Evolutionary conservation across 2,113 vertebrate genomes (phyloP).

Genomic region (Kryptolebias marmoratus): DNA sequence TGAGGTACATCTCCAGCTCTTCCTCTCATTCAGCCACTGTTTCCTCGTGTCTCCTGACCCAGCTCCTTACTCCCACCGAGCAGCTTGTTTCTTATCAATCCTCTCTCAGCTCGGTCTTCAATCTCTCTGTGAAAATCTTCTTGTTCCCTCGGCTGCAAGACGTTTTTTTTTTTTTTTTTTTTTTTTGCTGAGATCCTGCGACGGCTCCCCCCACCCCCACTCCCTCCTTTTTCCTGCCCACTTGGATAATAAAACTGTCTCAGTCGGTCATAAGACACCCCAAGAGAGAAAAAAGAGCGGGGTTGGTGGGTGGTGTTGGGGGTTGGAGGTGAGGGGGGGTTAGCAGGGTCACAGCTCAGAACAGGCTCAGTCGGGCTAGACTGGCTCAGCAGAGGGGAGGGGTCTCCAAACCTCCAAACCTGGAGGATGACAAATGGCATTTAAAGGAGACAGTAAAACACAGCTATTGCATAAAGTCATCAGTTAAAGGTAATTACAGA

Average conservation of each 20-base stretch:
- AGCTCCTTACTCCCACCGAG: constrained; percentile 45
- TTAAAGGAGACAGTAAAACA: constrained; percentile 80
- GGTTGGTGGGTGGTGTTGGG: constrained; percentile 15
- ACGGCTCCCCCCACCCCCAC: constrained; percentile 49
- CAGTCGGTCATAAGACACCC: constrained; percentile 73
- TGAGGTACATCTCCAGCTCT: constrained; percentile 60
- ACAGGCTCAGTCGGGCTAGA: constrained; percentile 39
- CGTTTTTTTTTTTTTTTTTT: constrained; percentile 39
- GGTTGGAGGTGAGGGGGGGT: constrained; percentile 20
- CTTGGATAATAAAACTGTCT: constrained; percentile 80
- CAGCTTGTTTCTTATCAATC: constrained; percentile 77
- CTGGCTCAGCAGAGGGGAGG: constrained; percentile 49
- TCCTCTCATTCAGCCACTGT: constrained; percentile 69
- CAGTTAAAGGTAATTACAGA: constrained; percentile 78
- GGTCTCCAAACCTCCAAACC: constrained; percentile 50
- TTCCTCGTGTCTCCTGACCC: constrained; percentile 66
- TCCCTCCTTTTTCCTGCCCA: constrained; percentile 71
- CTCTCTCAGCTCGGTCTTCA: constrained; percentile 69
- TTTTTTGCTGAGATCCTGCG: constrained; percentile 49
- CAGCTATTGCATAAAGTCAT: constrained; percentile 75
- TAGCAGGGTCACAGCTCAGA: constrained; percentile 44
- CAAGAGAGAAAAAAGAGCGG: constrained; percentile 38
- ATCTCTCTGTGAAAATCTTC: constrained; percentile 72
- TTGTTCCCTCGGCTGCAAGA: constrained; percentile 76
- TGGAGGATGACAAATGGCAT: constrained; percentile 67